phyloP scores from a whole-genome alignment of 2,797 vertebrate species.

The Perodicticus potto region DNA sequence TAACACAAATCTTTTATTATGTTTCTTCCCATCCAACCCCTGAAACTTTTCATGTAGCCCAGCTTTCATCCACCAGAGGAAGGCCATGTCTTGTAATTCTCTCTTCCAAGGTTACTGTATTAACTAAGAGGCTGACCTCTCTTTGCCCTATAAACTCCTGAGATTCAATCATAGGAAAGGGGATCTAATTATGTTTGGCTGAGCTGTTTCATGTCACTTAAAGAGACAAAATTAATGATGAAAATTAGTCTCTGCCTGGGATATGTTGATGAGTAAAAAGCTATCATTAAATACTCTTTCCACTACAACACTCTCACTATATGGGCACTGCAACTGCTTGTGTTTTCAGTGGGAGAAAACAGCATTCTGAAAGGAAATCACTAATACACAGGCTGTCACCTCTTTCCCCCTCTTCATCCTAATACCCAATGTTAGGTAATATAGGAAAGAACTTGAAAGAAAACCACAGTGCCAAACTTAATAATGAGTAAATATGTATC shows the following conservation, averaged over 20 bases:
- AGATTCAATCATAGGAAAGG: background rate
- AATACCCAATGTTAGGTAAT: background rate
- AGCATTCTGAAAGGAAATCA: conserved; percentile 24
- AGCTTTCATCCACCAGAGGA: background rate
- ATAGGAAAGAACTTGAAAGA: conserved; percentile 23
- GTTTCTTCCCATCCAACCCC: background rate
- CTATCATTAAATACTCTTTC: background rate
- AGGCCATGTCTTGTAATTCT: background rate
- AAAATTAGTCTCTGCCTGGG: background rate
- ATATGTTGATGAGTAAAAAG: background rate
- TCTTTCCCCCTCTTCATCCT: background rate
- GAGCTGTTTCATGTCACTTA: background rate
- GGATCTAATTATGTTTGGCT: background rate
- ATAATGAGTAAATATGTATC: background rate
- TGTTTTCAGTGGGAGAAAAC: background rate
- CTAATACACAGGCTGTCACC: background rate
- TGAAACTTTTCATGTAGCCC: background rate
- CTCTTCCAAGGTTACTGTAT: background rate
- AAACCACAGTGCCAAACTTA: background rate
- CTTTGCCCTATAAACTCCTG: background rate
- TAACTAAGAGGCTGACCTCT: background rate
- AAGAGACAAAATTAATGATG: background rate
- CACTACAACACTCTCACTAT: background rate
- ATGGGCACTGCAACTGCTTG: background rate
- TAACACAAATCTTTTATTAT: background rate